phyloP scores from a whole-genome alignment of 1,140 invertebrate species.

The Sinella curviseta region DNA sequence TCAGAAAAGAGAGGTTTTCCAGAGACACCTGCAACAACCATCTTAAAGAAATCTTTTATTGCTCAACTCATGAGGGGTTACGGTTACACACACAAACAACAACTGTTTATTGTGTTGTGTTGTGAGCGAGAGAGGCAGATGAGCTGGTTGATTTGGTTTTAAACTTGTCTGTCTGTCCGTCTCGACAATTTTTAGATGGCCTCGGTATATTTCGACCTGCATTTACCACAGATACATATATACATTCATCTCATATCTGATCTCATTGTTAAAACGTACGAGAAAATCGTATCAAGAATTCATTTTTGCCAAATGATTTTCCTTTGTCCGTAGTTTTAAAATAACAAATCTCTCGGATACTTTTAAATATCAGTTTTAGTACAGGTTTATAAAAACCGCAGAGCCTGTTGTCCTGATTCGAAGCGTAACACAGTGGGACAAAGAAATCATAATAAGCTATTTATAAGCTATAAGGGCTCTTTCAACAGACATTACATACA shows the following conservation, averaged over 20 bases:
- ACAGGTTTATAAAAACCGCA: slow-evolving; percentile 14
- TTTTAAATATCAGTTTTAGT: neutral
- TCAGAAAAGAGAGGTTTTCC: neutral
- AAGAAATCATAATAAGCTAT: slow-evolving; percentile 23
- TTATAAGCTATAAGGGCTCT: slow-evolving; percentile 19
- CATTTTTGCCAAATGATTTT: too few relatives aligned
- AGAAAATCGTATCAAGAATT: too few relatives aligned
- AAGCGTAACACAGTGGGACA: slow-evolving; percentile 21
- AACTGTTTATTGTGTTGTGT: neutral
- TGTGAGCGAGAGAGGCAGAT: too few relatives aligned
- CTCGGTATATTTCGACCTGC: too few relatives aligned
- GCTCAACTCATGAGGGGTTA: slow-evolving; percentile 12
- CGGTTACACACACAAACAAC: slow-evolving; percentile 7
- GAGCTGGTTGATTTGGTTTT: too few relatives aligned
- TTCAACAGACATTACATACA: slow-evolving; percentile 7
- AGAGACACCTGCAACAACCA: slow-evolving; percentile 16
- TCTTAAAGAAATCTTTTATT: slow-evolving; percentile 17
- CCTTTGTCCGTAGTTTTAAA: too few relatives aligned
- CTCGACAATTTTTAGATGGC: too few relatives aligned
- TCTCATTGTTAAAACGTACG: too few relatives aligned
- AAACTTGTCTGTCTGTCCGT: neutral
- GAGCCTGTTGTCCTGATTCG: neutral
- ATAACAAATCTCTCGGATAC: neutral
- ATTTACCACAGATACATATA: too few relatives aligned
- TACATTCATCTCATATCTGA: too few relatives aligned